Percentiles rank a stretch among this genome's conserved stretches.
Conservation (phyloP, 2,797 vertebrate species). For the Macropodus opercularis region DNA sequence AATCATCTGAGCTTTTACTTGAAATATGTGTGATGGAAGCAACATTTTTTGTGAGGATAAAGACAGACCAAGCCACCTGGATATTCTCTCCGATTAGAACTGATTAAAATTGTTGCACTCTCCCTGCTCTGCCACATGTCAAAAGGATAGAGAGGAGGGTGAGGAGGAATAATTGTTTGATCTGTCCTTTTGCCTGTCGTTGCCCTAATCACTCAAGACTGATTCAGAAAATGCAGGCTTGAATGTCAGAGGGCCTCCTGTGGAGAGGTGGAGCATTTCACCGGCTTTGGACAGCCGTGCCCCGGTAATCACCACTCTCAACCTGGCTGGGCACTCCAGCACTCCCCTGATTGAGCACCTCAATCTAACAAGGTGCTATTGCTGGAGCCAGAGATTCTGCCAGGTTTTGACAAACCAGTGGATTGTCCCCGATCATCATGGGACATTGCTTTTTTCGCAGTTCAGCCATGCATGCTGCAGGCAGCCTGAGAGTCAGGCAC, state of each 20-base stretch:
- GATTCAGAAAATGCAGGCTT: slow-evolving; percentile 99
- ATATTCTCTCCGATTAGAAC: slow-evolving; percentile 35
- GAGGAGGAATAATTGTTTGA: slow-evolving; percentile 96
- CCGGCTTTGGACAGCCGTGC: slow-evolving; percentile 90
- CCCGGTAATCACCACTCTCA: slow-evolving; percentile 99
- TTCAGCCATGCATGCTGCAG: slow-evolving; percentile 72
- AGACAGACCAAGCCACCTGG: slow-evolving; percentile 9
- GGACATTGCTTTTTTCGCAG: slow-evolving; percentile 83
- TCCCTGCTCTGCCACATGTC: slow-evolving; percentile 73
- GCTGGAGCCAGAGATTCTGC: slow-evolving; percentile 90
- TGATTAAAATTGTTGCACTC: slow-evolving; percentile 61
- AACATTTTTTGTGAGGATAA: slow-evolving; percentile 13
- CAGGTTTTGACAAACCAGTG: slow-evolving; percentile 89
- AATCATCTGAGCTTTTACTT: slow-evolving; percentile 21
- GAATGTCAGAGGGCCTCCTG: slow-evolving; percentile 99
- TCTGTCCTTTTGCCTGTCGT: slow-evolving; percentile 91
- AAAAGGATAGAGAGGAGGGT: slow-evolving; percentile 74
- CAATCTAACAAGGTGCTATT: slow-evolving; percentile 97
- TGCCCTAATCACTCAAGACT: slow-evolving; percentile 98
- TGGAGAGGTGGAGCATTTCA: slow-evolving; percentile 94
- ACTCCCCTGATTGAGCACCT: slow-evolving; percentile 99
- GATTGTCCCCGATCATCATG: slow-evolving; percentile 94
- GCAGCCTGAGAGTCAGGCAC: slow-evolving; percentile 44
- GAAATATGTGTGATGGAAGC: slow-evolving; percentile 7
- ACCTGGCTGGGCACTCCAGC: slow-evolving; percentile 92